Evolutionary conservation across 2,888 invertebrate genomes (phyloP).

Genomic region (Drosophila tanythrix): DNA sequence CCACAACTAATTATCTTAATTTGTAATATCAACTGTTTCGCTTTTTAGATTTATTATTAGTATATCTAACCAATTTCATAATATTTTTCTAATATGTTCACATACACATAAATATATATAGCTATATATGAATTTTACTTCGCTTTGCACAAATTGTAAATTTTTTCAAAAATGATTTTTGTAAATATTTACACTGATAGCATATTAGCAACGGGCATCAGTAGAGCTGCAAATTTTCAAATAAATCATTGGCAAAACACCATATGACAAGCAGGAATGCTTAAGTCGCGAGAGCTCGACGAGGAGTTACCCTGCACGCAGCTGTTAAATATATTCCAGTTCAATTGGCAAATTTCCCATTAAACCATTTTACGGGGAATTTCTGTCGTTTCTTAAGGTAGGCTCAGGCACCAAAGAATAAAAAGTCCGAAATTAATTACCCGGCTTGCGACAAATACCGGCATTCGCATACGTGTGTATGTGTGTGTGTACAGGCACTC

Average conservation of each 20-base stretch:
- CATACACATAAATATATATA: slow-evolving; percentile 4
- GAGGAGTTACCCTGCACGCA: background rate
- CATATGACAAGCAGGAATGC: background rate
- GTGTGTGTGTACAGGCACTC: background rate
- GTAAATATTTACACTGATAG: slow-evolving; percentile 75
- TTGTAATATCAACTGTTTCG: slow-evolving; percentile 26
- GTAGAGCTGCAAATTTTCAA: slow-evolving; percentile 22
- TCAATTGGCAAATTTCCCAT: background rate
- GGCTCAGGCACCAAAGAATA: background rate
- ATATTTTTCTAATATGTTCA: slow-evolving; percentile 66
- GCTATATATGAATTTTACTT: background rate
- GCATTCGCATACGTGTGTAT: background rate
- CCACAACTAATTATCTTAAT: slow-evolving; percentile 9
- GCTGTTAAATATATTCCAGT: background rate
- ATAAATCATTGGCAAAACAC: slow-evolving; percentile 50
- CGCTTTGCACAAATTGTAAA: slow-evolving; percentile 44
- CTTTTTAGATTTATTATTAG: slow-evolving; percentile 34
- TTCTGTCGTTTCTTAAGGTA: background rate
- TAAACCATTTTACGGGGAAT: background rate
- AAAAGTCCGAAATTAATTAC: background rate
- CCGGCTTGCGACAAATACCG: background rate
- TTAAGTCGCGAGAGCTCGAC: background rate
- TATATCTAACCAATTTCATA: slow-evolving; percentile 55
- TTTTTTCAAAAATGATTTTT: slow-evolving; percentile 67
- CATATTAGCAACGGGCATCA: slow-evolving; percentile 32